phyloP scores from a whole-genome alignment of 35 echinoderm and acorn worm genomes.

The Patiria miniata region DNA sequence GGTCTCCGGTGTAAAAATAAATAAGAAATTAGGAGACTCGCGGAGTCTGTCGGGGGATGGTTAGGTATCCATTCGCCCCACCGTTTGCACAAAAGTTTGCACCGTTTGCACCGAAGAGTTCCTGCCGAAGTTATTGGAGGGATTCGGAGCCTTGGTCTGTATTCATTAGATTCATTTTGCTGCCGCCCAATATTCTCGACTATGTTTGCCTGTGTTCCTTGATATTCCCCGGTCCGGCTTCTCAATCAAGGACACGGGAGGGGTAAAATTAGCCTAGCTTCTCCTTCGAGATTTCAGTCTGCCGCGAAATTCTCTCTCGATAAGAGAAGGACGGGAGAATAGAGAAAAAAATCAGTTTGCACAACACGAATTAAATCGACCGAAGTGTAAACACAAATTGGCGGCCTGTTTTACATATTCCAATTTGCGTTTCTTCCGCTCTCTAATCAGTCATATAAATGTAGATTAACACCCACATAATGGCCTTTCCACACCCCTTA shows the following conservation, averaged over 20 bases:
- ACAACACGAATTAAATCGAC: background rate
- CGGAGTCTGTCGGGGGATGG: no score
- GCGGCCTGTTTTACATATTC: background rate
- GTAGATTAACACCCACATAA: constrained; percentile 2
- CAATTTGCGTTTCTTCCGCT: background rate
- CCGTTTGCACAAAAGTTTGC: no score
- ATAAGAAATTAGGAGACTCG: no score
- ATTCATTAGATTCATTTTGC: background rate
- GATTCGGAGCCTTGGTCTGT: no score
- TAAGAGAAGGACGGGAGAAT: background rate
- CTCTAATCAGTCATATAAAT: constrained; percentile 29
- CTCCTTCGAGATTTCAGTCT: background rate
- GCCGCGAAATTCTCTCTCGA: background rate
- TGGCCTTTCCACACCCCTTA: background rate
- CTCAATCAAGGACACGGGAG: background rate
- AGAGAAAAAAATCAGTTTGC: background rate
- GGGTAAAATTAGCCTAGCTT: background rate
- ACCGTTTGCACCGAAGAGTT: no score
- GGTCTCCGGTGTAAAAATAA: no score
- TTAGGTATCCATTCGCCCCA: no score
- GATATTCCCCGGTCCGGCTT: background rate
- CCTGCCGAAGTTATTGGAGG: no score
- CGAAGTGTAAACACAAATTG: background rate
- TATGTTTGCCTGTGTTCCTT: background rate
- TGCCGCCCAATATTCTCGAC: background rate